Conservation (phyloP, 1,140 invertebrate genomes). For the Macrotrachela quadricornifera region DNA sequence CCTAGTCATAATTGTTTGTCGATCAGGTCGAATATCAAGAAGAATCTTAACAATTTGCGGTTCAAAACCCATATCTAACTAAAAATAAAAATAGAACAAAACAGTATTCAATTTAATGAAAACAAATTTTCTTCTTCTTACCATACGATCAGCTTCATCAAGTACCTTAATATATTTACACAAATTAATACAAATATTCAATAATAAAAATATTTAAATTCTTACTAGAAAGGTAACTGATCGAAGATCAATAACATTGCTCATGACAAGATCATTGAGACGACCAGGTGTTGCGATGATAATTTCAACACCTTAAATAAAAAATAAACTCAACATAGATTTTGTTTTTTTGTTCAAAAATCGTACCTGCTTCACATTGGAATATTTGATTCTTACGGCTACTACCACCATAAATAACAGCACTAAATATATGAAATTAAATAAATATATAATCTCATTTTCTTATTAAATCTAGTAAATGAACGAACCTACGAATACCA, state of each 20-base stretch:
- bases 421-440: no score
- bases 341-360: no score
- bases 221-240: slow-evolving; percentile 34
- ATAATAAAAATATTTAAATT: slow-evolving; percentile 75
- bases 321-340: no score
- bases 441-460: no score
- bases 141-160: slow-evolving; percentile 64
- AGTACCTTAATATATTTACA: slow-evolving; percentile 49
- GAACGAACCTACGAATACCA: slow-evolving; percentile 60
- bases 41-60: slow-evolving; percentile 61
- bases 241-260: slow-evolving; percentile 24
- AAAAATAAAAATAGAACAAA: no score
- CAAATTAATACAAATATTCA: slow-evolving; percentile 49
- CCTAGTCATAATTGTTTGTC: slow-evolving; percentile 61
- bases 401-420: slow-evolving; percentile 68
- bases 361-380: slow-evolving; percentile 22
- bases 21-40: slow-evolving; percentile 45
- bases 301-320: slow-evolving; percentile 51
- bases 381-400: slow-evolving; percentile 50
- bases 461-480: no score
- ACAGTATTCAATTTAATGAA: no score
- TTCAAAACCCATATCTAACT: slow-evolving; percentile 59
- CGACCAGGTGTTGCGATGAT: slow-evolving; percentile 70
- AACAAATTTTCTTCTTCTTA: slow-evolving; percentile 46
- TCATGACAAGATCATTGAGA: slow-evolving; percentile 51